Evolutionary conservation across 2,797 vertebrate genomes (phyloP).

Genomic region (Brachyalestes nurse): DNA sequence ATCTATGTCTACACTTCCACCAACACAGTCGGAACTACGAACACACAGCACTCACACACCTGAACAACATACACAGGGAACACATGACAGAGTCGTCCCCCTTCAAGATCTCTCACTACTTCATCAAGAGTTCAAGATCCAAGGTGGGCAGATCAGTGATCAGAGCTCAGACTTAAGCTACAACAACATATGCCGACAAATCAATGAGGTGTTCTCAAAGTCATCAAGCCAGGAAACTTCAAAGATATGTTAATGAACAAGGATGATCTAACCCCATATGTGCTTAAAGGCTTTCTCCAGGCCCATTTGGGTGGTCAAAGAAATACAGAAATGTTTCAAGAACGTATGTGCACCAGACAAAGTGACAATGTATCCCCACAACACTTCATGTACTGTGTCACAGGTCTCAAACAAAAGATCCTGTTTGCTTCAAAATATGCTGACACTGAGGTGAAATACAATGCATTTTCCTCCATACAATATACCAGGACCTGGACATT

Average conservation of each 20-base stretch:
- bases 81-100: not conserved
- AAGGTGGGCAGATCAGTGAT: constrained; percentile 10
- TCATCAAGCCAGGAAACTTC: constrained; percentile 18
- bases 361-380: not conserved
- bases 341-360: constrained; percentile 3
- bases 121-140: not conserved
- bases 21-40: not conserved
- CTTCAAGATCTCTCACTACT: not conserved
- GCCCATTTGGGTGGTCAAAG: no score
- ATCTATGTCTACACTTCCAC: not conserved
- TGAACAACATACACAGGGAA: not conserved
- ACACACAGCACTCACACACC: not conserved
- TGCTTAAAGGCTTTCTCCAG: no score
- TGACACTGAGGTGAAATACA: not conserved
- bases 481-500: constrained; percentile 4
- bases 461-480: not conserved
- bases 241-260: constrained; percentile 26
- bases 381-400: not conserved
- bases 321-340: constrained; percentile 14
- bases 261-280: constrained; percentile 8
- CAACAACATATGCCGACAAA: not conserved
- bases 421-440: constrained; percentile 4
- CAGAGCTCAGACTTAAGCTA: constrained; percentile 9
- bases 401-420: constrained; percentile 17
- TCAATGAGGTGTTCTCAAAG: constrained; percentile 8